Conservation (phyloP, 2,888 invertebrate species). For the Lasioglossum malachurum region DNA sequence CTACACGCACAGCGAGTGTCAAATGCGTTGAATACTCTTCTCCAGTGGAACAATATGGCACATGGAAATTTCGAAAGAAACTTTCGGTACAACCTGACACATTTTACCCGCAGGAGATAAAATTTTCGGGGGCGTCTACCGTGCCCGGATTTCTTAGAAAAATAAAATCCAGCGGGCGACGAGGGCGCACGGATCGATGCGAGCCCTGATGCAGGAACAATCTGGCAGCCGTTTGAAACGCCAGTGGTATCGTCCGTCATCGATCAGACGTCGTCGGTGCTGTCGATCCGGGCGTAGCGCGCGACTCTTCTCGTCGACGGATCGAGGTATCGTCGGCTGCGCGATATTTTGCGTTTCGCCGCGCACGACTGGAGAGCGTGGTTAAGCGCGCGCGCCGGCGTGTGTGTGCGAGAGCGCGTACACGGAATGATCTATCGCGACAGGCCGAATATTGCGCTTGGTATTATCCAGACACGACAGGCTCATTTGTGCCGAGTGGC, state of each 20-base stretch:
- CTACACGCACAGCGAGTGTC: no score
- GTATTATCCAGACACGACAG: constrained; percentile 75
- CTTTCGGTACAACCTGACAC: neutral
- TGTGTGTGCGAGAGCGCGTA: constrained; percentile 17
- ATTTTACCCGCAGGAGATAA: neutral
- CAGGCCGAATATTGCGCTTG: constrained; percentile 72
- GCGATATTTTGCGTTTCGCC: constrained; percentile 55
- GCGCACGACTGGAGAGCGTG: constrained; percentile 7
- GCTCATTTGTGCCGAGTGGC: constrained; percentile 75
- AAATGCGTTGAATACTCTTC: no score
- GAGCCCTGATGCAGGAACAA: constrained; percentile 10
- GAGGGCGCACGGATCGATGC: neutral
- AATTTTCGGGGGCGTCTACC: neutral
- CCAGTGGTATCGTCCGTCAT: constrained; percentile 22
- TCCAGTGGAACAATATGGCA: no score
- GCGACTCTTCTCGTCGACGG: constrained; percentile 28
- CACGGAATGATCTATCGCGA: constrained; percentile 71
- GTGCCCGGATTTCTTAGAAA: neutral
- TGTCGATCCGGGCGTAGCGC: neutral
- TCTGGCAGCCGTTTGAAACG: constrained; percentile 11
- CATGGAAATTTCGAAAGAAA: no score
- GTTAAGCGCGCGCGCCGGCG: neutral
- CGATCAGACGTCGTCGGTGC: constrained; percentile 28
- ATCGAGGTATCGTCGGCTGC: constrained; percentile 1
- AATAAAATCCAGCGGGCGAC: neutral